Base-by-base conservation (phyloP, 2,888 invertebrate genomes). In the Caenorhabditis virilis region DNA sequence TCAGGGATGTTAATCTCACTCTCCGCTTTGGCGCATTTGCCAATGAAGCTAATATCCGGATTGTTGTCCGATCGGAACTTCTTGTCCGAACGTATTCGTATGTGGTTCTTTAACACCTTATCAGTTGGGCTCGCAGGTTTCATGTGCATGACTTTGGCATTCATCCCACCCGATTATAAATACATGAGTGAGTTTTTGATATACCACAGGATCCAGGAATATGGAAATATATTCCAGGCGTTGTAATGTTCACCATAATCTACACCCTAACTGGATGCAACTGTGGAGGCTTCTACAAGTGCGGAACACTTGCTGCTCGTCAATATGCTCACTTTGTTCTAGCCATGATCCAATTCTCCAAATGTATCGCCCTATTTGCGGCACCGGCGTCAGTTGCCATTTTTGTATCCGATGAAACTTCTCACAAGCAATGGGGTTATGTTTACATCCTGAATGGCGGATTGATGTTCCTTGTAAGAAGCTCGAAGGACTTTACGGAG, bases 211-310 rank as follows among this genome's bases (percentile, higher is more conserved):
- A n/a, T n/a, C n/a, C n/a, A n/a, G n/a, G n/a, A n/a, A n/a, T n/a
- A n/a, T n/a, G n/a, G n/a, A n/a, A n/a, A n/a, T n/a, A n/a, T n/a
- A n/a, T n/a, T n/a, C n/a, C n/a, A n/a, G n/a, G n/a, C n/a, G 22
- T 71, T 5, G 33, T 71, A 18, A 50, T 72, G 47, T 74, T 72
- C 63, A 70, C 71, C 15, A 54, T 74, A 23, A 72, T 78, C 22
- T 74, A 74, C 55, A 70, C 72, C 15, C 54, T 74, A 25, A 68
- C 76, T 55, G 76, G 77, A 2, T 67, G 74, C 13, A 79, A 79
- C 53, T 77, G 78, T 38, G 78, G 78, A 7, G 79, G 79, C 9
- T 79, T 78, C 63, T 79, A 78, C 55, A 79, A 79, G 51, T 78
- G 78, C 38, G 78, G 72, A 38, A 74, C 79, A 0, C 59, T 79